A percentile compares a stretch with the other conserved stretches of the same genome.
phyloP scores from a whole-genome alignment of 1,140 invertebrate species.

The Papilio glaucus region DNA sequence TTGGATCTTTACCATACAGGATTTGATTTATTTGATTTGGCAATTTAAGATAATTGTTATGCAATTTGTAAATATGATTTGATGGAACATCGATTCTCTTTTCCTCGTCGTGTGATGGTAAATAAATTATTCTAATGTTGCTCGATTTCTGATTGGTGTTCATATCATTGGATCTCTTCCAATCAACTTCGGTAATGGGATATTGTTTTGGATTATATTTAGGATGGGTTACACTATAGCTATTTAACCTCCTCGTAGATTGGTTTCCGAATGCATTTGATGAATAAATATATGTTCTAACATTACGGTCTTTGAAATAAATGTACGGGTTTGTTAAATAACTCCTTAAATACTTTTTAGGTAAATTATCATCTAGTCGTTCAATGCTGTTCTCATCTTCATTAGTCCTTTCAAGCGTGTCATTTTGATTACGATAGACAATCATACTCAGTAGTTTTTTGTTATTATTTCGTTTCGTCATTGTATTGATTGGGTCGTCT shows the following conservation, averaged over 20 bases:
- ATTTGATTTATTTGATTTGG: not conserved
- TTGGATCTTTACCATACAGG: not conserved
- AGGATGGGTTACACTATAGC: not conserved
- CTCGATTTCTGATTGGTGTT: not conserved
- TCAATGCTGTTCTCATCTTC: not conserved
- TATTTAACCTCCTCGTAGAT: not conserved
- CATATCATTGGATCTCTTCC: not conserved
- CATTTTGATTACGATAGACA: not conserved
- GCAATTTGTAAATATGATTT: not conserved
- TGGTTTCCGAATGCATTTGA: not conserved
- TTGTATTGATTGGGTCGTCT: not conserved
- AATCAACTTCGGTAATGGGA: not conserved
- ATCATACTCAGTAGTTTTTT: not conserved
- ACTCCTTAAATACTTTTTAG: not conserved
- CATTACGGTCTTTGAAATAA: not conserved
- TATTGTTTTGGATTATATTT: not conserved
- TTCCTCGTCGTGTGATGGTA: not conserved
- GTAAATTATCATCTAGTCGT: not conserved
- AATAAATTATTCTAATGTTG: not conserved
- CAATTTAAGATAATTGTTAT: not conserved
- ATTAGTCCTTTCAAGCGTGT: not conserved
- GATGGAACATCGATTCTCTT: not conserved
- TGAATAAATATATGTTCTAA: constrained; percentile 5
- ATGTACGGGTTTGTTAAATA: not conserved
- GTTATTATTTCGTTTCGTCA: not conserved